A percentile compares a stretch with the other conserved stretches of the same genome.
Conservation (phyloP, 2,113 vertebrate species). For the Daphoenositta chrysoptera region DNA sequence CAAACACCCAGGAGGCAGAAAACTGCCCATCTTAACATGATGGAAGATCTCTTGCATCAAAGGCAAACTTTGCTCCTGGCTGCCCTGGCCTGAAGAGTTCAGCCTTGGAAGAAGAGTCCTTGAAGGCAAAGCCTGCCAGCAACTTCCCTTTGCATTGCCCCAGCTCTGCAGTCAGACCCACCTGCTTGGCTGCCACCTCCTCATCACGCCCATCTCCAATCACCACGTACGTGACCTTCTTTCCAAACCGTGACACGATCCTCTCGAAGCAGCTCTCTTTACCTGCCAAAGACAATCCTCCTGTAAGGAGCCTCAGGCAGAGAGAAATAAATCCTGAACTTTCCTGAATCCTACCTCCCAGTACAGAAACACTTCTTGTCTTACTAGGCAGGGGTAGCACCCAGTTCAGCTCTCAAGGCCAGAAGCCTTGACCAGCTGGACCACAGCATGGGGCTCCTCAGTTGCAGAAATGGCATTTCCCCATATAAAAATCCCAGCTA, state of each 20-base stretch:
- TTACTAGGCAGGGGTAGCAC: not conserved
- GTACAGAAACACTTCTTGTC: not conserved
- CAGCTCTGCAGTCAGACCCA: not conserved
- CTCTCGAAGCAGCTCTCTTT: conserved; percentile 99
- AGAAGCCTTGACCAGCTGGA: not conserved
- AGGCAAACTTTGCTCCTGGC: not conserved
- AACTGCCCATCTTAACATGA: not conserved
- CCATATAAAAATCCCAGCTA: not conserved
- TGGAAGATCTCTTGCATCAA: not conserved
- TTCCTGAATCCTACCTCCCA: not conserved
- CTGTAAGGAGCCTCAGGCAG: not conserved
- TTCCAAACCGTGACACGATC: conserved; percentile 94
- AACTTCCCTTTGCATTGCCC: not conserved
- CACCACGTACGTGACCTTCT: conserved; percentile 97
- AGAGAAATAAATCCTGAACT: not conserved
- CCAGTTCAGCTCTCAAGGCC: not conserved
- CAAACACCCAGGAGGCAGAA: not conserved
- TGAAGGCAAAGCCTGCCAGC: not conserved
- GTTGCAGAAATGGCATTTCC: not conserved
- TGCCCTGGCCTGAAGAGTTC: not conserved
- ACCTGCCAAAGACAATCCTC: conserved; percentile 69
- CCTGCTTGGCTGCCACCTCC: conserved; percentile 98
- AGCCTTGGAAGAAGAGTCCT: not conserved
- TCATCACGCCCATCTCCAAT: conserved; percentile 96
- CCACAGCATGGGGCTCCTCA: not conserved